Conservation (phyloP, 2,113 vertebrate genomes). For the Spheniscus mendiculus region DNA sequence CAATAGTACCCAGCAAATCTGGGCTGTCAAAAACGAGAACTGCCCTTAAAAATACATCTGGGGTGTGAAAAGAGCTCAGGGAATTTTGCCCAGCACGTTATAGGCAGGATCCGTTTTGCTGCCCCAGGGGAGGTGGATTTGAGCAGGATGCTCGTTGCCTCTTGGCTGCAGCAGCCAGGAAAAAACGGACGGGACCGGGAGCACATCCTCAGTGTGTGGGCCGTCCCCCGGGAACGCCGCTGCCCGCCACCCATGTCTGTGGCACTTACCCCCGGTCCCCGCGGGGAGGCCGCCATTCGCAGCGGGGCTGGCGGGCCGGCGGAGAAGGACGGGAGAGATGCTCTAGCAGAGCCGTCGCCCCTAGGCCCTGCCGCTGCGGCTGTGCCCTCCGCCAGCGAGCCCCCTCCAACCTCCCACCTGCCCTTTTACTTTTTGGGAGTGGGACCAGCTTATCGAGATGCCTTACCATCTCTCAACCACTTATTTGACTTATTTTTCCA, state of each 20-base stretch:
- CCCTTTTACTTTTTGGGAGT: neutral
- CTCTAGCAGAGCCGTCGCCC: neutral
- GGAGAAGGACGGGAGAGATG: neutral
- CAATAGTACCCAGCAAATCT: neutral
- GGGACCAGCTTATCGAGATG: neutral
- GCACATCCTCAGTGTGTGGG: accelerated
- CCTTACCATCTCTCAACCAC: neutral
- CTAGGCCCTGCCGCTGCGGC: accelerated
- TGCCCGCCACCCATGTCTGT: accelerated
- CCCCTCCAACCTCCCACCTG: neutral
- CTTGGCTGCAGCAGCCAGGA: neutral
- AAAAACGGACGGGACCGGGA: neutral
- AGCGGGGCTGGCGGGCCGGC: neutral
- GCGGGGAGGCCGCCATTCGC: slow-evolving; percentile 29
- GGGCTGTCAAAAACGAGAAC: neutral
- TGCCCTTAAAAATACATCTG: neutral
- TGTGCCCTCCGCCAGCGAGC: neutral
- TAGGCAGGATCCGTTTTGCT: neutral
- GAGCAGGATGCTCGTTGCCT: neutral
- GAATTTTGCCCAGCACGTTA: neutral
- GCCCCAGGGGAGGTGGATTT: neutral
- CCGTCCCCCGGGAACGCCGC: accelerated
- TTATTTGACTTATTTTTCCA: neutral
- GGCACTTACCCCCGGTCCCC: slow-evolving; percentile 85
- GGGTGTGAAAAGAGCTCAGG: neutral